These are phyloP conservation scores for Mesorhabditis belari DNA, from an alignment of 2,888 invertebrate genomes.

Conservation along the genomic window DNA sequence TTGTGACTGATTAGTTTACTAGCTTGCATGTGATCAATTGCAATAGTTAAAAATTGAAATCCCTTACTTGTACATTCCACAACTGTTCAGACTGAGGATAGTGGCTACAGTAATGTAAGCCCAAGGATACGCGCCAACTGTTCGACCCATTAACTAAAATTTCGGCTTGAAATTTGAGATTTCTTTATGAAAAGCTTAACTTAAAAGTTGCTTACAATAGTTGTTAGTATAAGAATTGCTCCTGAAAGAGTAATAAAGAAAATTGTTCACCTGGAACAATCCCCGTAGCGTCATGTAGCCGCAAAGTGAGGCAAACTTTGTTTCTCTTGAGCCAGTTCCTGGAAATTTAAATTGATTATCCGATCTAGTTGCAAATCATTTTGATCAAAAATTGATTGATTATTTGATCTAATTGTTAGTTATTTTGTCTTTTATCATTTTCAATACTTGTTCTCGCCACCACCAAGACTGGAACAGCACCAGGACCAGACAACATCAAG, in stretches of 20 bases:
- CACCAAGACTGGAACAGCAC: no score
- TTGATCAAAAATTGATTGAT: no score
- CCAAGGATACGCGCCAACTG: slow-evolving; percentile 27
- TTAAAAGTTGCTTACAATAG: no score
- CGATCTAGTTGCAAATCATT: no score
- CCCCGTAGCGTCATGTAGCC: not conserved
- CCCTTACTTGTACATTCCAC: not conserved
- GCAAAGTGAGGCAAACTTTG: not conserved
- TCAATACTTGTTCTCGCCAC: no score
- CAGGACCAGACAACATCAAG: no score
- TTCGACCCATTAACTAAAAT: slow-evolving; percentile 29
- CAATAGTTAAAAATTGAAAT: not conserved
- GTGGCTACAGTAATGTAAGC: slow-evolving; percentile 27
- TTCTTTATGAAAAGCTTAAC: slow-evolving; percentile 23
- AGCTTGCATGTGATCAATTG: not conserved
- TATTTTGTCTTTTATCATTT: no score
- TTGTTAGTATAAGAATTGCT: not conserved
- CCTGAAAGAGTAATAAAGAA: not conserved
- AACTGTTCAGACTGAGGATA: slow-evolving; percentile 1
- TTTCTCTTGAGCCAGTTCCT: not conserved
- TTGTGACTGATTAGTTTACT: not conserved
- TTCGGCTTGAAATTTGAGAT: slow-evolving; percentile 34
- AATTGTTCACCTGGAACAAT: not conserved
- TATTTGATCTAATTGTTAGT: no score
- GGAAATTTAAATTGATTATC: no score